Evolutionary conservation across 2,888 invertebrate genomes (phyloP).

Genomic region (Drosophila infuscata): DNA sequence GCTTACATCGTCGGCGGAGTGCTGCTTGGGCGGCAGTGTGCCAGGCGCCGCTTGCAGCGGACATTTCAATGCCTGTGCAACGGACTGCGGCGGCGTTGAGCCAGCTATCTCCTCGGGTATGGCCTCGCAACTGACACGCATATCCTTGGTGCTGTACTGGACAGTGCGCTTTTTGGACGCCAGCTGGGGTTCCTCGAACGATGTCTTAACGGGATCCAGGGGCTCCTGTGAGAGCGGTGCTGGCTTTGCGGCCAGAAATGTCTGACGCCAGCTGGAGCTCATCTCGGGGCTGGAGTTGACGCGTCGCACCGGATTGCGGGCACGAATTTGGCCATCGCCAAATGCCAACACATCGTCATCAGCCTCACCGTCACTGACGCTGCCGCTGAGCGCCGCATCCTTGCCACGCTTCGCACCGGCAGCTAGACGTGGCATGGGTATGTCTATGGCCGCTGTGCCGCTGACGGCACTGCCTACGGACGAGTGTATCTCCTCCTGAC

Average conservation of each 20-base stretch:
- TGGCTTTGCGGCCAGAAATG: slow-evolving; percentile 86
- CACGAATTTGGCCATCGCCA: slow-evolving; percentile 85
- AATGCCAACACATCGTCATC: slow-evolving; percentile 85
- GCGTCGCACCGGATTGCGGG: slow-evolving; percentile 93
- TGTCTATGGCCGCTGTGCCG: slow-evolving; percentile 88
- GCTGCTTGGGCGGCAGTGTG: slow-evolving; percentile 83
- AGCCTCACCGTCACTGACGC: slow-evolving; percentile 84
- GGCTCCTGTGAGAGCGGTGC: slow-evolving; percentile 83
- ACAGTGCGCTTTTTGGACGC: slow-evolving; percentile 86
- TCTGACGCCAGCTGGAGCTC: slow-evolving; percentile 94
- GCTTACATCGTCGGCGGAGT: slow-evolving; percentile 84
- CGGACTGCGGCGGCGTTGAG: slow-evolving; percentile 89
- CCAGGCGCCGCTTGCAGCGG: slow-evolving; percentile 71
- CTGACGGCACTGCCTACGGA: slow-evolving; percentile 51
- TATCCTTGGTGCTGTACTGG: slow-evolving; percentile 89
- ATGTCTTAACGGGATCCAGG: slow-evolving; percentile 35
- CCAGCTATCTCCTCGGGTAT: slow-evolving; percentile 95
- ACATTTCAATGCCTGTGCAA: slow-evolving; percentile 80
- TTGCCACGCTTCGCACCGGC: slow-evolving; percentile 75
- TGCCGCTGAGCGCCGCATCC: slow-evolving; percentile 82
- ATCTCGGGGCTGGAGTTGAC: slow-evolving; percentile 97
- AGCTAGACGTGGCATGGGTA: slow-evolving; percentile 88
- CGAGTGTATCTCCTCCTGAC: slow-evolving; percentile 84
- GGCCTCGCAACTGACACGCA: slow-evolving; percentile 94
- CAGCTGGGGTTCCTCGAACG: slow-evolving; percentile 52